These are phyloP conservation scores for Orthonyx spaldingii DNA, from an alignment of 2,113 vertebrate genomes.

Conservation along the genomic window DNA sequence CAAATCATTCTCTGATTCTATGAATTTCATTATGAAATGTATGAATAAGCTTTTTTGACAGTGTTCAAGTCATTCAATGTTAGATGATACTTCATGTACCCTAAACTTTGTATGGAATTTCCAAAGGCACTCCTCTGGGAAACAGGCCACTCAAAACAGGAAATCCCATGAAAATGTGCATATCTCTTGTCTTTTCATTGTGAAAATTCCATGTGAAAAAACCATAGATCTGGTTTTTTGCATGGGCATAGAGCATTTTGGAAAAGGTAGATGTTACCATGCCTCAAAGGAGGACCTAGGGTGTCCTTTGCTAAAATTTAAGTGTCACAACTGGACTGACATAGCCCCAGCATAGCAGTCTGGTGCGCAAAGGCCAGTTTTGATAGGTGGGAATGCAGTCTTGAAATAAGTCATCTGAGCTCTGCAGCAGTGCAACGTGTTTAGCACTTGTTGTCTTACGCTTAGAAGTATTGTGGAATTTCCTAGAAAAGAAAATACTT, in stretches of 20 bases:
- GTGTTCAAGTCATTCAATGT: accelerated
- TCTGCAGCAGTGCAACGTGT: neutral
- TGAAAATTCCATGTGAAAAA: neutral
- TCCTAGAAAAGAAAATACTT: neutral
- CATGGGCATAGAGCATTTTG: neutral
- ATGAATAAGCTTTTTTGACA: neutral
- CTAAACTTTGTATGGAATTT: neutral
- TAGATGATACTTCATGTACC: neutral
- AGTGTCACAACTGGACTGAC: neutral
- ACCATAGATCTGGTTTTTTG: neutral
- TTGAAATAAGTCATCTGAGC: neutral
- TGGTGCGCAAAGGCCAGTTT: neutral
- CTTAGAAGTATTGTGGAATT: neutral
- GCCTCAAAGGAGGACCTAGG: neutral
- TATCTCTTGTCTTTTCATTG: neutral
- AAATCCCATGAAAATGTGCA: accelerated
- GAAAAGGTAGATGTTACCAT: neutral
- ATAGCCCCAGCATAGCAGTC: neutral
- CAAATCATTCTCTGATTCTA: neutral
- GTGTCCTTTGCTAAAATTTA: neutral
- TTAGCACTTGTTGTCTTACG: neutral
- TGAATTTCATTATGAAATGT: neutral
- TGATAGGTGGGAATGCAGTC: neutral
- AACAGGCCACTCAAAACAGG: neutral
- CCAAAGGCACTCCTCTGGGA: accelerated